A percentile compares a stretch with the other conserved stretches of the same genome.
Evolutionary conservation across 2,888 invertebrate species (phyloP).

Genomic region (Steinernema scapterisci): DNA sequence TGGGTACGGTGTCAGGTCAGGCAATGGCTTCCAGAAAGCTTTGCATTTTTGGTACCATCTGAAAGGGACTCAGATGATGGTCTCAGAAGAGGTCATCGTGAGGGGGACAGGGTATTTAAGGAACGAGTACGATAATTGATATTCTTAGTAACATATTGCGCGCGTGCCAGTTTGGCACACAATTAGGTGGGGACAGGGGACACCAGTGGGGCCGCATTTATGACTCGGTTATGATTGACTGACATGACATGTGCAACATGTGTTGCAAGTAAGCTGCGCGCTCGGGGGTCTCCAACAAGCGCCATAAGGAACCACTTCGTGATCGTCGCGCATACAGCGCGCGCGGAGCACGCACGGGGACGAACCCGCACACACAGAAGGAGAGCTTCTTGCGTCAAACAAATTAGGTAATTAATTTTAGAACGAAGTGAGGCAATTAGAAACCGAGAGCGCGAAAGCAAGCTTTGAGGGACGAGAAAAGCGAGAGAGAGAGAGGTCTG

Average conservation of each 20-base stretch:
- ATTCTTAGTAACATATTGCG: slow-evolving; percentile 22
- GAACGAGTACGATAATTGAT: neutral
- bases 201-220: neutral
- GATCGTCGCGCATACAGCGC: too few species aligned
- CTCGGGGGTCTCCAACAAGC: neutral
- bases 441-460: neutral
- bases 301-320: slow-evolving; percentile 24
- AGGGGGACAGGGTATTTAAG: too few species aligned
- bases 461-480: too few species aligned
- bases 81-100: neutral
- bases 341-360: too few species aligned
- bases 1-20: slow-evolving; percentile 55
- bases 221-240: slow-evolving; percentile 22
- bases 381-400: slow-evolving; percentile 23
- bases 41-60: slow-evolving; percentile 61
- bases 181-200: slow-evolving; percentile 4
- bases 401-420: slow-evolving; percentile 22
- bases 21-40: slow-evolving; percentile 54
- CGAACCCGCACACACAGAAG: neutral
- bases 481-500: neutral
- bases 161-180: neutral
- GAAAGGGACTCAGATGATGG: neutral
- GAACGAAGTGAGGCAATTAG: neutral
- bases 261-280: neutral
- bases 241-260: slow-evolving; percentile 30